Conservation (phyloP, 64 coral and sea anemone species). For the Stichodactyla helianthus region DNA sequence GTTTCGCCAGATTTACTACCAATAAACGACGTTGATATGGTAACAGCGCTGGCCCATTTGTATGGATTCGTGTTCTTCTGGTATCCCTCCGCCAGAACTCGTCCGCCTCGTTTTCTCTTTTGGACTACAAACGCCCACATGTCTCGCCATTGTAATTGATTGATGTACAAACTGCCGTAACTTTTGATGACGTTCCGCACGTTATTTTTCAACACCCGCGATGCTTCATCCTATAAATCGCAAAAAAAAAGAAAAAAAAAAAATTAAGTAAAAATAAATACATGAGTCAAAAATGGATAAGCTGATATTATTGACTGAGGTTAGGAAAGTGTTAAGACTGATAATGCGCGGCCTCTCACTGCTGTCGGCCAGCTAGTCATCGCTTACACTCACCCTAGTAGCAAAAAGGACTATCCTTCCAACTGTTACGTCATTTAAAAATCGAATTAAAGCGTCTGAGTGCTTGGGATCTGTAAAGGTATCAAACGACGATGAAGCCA, state of each 20-base stretch:
- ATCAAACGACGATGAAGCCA: conserved; percentile 62
- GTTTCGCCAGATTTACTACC: neutral
- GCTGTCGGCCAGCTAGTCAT: neutral
- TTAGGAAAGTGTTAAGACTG: too few relatives aligned
- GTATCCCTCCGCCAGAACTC: conserved; percentile 41
- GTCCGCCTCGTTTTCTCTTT: neutral
- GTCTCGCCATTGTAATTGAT: conserved; percentile 53
- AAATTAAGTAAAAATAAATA: too few relatives aligned
- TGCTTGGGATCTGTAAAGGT: conserved; percentile 43
- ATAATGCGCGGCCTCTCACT: too few relatives aligned
- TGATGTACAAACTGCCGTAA: conserved; percentile 53
- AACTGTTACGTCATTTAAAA: conserved; percentile 31
- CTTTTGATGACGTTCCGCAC: conserved; percentile 40
- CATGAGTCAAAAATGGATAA: too few relatives aligned
- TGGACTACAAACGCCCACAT: conserved; percentile 70
- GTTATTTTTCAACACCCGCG: conserved; percentile 38
- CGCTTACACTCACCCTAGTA: neutral
- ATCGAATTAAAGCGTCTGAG: conserved; percentile 29
- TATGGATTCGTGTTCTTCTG: conserved; percentile 35
- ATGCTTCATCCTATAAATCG: conserved; percentile 46
- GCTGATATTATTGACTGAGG: too few relatives aligned
- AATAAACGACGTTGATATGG: conserved; percentile 31
- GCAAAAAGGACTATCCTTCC: conserved; percentile 69
- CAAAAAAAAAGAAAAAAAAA: neutral
- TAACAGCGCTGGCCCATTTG: conserved; percentile 39